Conservation (phyloP, 2,888 invertebrate species). For the Criorhina ranunculi region DNA sequence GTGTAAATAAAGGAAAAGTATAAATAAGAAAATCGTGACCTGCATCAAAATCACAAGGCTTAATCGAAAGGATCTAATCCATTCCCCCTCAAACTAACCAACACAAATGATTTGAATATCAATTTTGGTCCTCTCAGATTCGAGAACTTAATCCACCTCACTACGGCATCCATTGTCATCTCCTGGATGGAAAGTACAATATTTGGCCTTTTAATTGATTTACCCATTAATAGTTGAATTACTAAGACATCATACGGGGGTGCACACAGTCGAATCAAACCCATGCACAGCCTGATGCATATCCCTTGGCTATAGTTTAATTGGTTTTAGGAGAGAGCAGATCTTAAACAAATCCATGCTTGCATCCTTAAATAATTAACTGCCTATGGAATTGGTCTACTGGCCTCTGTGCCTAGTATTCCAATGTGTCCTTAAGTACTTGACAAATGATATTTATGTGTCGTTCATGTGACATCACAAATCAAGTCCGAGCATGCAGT, state of each 20-base stretch:
- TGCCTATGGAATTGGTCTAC: slow-evolving; percentile 29
- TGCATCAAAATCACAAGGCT: slow-evolving; percentile 57
- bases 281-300: background rate
- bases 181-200: background rate
- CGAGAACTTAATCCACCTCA: background rate
- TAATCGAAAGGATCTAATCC: slow-evolving; percentile 51
- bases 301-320: background rate
- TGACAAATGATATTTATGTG: slow-evolving; percentile 43
- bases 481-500: slow-evolving; percentile 34
- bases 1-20: slow-evolving; percentile 45
- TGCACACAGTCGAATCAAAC: background rate
- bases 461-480: slow-evolving; percentile 28
- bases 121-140: slow-evolving; percentile 14
- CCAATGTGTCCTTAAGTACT: background rate
- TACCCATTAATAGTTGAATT: slow-evolving; percentile 33
- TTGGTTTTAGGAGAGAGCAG: slow-evolving; percentile 15
- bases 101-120: slow-evolving; percentile 56
- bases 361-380: slow-evolving; percentile 46
- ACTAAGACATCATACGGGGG: background rate
- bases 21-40: slow-evolving; percentile 66
- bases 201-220: slow-evolving; percentile 49
- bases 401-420: too few relatives aligned
- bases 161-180: background rate
- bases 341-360: slow-evolving; percentile 17
- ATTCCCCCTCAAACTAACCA: slow-evolving; percentile 41